A percentile compares a stretch with the other conserved stretches of the same genome.
These are phyloP conservation scores for Silurus glanis DNA, from an alignment of 2,113 vertebrate species.

Conservation along the genomic window DNA sequence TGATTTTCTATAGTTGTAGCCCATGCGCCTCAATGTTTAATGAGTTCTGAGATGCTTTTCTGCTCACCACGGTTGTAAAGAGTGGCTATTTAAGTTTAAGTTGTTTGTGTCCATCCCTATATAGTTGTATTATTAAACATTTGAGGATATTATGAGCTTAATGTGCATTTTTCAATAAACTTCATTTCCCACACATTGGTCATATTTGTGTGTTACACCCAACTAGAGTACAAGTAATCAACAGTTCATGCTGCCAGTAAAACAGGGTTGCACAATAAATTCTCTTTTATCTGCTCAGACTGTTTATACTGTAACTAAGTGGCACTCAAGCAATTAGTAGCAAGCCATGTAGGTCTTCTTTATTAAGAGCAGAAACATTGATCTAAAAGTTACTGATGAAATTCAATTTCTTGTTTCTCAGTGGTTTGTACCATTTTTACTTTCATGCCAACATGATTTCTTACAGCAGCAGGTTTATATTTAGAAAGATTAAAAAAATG, in stretches of 20 bases:
- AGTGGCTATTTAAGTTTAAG: background rate
- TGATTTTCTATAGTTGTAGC: background rate
- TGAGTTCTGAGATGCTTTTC: background rate
- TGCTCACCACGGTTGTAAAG: background rate
- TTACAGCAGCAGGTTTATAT: background rate
- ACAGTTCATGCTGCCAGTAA: slow-evolving; percentile 3
- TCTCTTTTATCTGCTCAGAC: background rate
- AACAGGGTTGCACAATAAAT: background rate
- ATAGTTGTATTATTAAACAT: background rate
- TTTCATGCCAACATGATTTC: background rate
- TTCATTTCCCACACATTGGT: background rate
- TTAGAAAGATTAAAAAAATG: background rate
- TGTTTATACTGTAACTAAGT: background rate
- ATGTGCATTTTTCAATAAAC: background rate
- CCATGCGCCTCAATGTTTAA: background rate
- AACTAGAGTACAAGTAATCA: background rate
- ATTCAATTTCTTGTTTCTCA: background rate
- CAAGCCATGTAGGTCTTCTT: background rate
- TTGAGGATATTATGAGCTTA: background rate
- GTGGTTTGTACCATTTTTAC: background rate
- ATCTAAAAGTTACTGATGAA: background rate
- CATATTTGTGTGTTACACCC: background rate
- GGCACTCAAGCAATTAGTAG: background rate
- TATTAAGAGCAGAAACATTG: background rate
- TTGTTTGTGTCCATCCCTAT: background rate